Percentiles rank a stretch among this genome's conserved stretches.
phyloP scores from a whole-genome alignment of 2,113 vertebrate species.

The Alectura lathami region DNA sequence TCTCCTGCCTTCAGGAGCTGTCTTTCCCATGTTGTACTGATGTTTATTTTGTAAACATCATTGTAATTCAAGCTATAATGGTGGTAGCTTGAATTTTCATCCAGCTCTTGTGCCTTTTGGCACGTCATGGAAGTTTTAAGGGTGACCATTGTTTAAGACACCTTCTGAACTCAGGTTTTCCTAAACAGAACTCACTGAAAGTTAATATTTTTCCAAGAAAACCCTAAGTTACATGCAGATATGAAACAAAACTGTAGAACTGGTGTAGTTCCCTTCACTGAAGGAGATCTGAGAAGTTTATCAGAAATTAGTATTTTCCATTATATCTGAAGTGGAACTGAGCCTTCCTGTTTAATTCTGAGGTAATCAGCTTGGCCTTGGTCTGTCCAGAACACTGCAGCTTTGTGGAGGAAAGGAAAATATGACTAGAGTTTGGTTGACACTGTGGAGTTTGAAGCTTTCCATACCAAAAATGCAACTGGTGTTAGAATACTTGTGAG shows the following conservation, averaged over 20 bases:
- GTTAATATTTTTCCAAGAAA: neutral
- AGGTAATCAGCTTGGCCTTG: neutral
- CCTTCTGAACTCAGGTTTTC: neutral
- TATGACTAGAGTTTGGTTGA: neutral
- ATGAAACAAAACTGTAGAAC: neutral
- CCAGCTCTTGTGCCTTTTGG: neutral
- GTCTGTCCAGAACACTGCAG: neutral
- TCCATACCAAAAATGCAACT: neutral
- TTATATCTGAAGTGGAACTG: neutral
- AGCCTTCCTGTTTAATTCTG: neutral
- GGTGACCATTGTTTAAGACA: neutral
- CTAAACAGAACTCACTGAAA: neutral
- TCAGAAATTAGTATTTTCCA: neutral
- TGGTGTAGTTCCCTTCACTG: neutral
- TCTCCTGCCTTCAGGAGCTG: neutral
- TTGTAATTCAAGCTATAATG: neutral
- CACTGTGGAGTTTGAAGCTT: neutral
- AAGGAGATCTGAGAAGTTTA: neutral
- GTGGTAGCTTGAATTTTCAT: neutral
- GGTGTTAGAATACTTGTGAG: neutral
- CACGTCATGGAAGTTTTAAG: neutral
- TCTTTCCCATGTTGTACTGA: neutral
- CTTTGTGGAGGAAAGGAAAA: neutral
- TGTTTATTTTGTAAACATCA: conserved; percentile 39
- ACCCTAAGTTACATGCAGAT: accelerated